These are phyloP conservation scores for Melolontha melolontha DNA, from an alignment of 2,888 invertebrate genomes.

Conservation along the genomic window DNA sequence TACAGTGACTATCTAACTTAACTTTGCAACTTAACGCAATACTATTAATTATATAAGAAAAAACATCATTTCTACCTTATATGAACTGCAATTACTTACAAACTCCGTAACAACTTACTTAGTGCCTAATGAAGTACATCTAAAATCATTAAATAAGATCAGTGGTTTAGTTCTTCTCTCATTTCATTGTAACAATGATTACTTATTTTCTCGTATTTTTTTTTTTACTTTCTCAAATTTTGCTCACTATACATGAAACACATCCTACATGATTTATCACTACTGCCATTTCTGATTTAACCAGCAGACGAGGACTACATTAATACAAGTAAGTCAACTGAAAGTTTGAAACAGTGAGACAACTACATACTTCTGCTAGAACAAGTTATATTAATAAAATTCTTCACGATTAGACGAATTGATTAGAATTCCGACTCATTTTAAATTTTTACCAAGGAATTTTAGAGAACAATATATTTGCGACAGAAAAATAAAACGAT, in stretches of 20 bases:
- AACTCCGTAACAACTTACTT: no score
- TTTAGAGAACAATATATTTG: no score
- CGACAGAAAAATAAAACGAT: neutral
- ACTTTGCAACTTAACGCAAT: no score
- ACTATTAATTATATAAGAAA: no score
- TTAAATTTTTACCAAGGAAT: no score
- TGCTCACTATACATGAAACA: slow-evolving; percentile 32
- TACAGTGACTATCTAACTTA: no score
- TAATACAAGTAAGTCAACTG: slow-evolving; percentile 61
- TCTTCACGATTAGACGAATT: neutral
- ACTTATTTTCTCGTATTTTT: slow-evolving; percentile 37
- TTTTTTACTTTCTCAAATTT: slow-evolving; percentile 38
- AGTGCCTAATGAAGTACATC: no score
- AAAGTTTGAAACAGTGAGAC: slow-evolving; percentile 19
- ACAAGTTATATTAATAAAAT: neutral
- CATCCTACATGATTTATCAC: slow-evolving; percentile 47
- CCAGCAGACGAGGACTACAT: slow-evolving; percentile 63
- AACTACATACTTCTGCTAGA: slow-evolving; percentile 9
- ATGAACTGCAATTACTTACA: no score
- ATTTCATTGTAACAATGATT: neutral
- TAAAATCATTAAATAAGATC: slow-evolving; percentile 5
- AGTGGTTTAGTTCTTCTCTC: neutral
- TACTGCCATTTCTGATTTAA: slow-evolving; percentile 57
- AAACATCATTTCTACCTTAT: no score
- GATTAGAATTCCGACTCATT: neutral